Percentiles rank a stretch among this genome's conserved stretches.
Evolutionary conservation across 2,797 vertebrate genomes (phyloP).

Genomic region (Squalus acanthias): DNA sequence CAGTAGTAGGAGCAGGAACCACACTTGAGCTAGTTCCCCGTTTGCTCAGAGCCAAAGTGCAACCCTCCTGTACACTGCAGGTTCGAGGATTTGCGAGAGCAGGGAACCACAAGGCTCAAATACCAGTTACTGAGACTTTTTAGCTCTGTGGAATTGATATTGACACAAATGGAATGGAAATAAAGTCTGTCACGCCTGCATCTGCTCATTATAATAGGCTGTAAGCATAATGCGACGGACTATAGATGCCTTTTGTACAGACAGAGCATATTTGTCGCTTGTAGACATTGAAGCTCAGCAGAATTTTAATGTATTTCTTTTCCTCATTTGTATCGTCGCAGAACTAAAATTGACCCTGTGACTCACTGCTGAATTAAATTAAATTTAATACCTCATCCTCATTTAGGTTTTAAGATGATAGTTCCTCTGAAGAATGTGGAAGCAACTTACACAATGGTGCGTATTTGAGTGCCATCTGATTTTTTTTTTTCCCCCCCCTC

Average conservation of each 20-base stretch:
- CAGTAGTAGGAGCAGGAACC: not conserved
- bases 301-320: not conserved
- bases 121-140: not conserved
- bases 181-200: not conserved
- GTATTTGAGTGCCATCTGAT: too few species aligned
- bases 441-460: not conserved
- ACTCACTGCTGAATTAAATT: not conserved
- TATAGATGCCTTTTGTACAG: not conserved
- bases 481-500: too few species aligned
- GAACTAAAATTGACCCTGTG: not conserved
- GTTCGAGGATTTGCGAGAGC: not conserved
- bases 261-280: not conserved
- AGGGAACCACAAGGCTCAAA: not conserved
- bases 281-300: not conserved
- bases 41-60: not conserved
- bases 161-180: not conserved
- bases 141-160: not conserved
- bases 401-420: not conserved
- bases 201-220: not conserved
- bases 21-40: not conserved
- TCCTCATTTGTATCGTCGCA: not conserved
- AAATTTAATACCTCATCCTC: not conserved
- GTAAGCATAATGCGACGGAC: not conserved
- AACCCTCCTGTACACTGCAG: not conserved
- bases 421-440: not conserved